These are phyloP conservation scores for Pristionchus arcanus DNA, from an alignment of 2,888 invertebrate genomes.

Conservation along the genomic window DNA sequence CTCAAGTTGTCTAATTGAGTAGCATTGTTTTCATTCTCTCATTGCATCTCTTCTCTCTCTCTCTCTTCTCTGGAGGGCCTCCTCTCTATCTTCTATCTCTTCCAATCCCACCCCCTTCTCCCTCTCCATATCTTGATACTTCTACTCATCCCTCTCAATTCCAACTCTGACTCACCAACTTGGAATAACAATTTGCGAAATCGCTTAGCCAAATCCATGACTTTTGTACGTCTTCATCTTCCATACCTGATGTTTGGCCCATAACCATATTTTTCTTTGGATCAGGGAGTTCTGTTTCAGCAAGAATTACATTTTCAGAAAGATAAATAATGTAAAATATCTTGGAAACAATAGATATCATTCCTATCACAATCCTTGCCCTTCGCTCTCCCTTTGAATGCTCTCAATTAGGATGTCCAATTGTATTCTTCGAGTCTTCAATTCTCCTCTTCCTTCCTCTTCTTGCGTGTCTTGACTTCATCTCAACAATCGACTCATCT, in stretches of 20 bases:
- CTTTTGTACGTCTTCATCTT: background rate
- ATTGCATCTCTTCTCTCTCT: background rate
- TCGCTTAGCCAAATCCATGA: background rate
- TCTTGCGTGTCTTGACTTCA: conserved; percentile 11
- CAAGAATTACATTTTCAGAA: background rate
- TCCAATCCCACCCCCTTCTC: conserved; percentile 39
- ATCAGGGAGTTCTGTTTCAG: too few relatives aligned
- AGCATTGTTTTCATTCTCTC: conserved; percentile 34
- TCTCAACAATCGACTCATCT: conserved; percentile 35
- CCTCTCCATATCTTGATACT: conserved; percentile 52
- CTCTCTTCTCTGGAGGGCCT: background rate
- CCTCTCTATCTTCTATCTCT: background rate
- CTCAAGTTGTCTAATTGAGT: conserved; percentile 32
- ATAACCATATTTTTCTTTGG: too few relatives aligned
- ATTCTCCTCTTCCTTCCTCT: conserved; percentile 12
- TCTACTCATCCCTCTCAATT: conserved; percentile 37
- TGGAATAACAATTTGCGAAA: conserved; percentile 27
- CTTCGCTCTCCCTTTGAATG: background rate
- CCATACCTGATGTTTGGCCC: too few relatives aligned
- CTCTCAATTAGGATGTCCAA: conserved; percentile 38
- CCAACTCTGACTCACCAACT: conserved; percentile 21
- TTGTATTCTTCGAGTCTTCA: background rate
- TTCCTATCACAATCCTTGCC: background rate
- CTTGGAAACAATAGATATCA: background rate
- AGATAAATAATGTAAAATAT: background rate